Base-by-base conservation (phyloP, 2,888 invertebrate species). In the Cloeon dipterum region DNA sequence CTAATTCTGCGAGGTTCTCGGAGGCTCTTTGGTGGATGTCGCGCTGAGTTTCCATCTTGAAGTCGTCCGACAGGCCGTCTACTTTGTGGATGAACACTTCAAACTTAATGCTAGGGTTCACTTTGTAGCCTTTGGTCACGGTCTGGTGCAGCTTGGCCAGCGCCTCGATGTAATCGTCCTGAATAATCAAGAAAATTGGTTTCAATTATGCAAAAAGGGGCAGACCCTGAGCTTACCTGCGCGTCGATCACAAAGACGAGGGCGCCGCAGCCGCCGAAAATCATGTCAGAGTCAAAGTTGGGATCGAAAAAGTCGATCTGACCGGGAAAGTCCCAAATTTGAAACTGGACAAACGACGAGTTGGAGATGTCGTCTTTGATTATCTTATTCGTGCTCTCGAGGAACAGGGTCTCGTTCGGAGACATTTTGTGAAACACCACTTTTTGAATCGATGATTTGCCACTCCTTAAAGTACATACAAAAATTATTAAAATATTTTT, bases 351-450 rank as follows among this genome's bases (percentile, higher is more conserved):
- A 67, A 99, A 99, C 50, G 96, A 79, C 34, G 78, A 77, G 57
- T 93, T 93, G 49, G 88, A 88, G 43, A 98, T 89, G 53, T 94
- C 93, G 61, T 98, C 94, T 60, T 93, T 94, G 3, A 91, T 85
- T 46, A 98, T 89, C 67, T 96, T 91, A 56, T 89, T 93, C 35
- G 96, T 99, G 44, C 93, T 93, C 57, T 98, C 98, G 44, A 98
- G 62, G 55, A 98, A 98, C 38, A 98, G 63, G 1, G 98, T 99
- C 62, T 99, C 98, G 61, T 96, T 98, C 2, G 98, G 98, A 3
- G 96, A 93, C 89, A 99, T 98, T 63, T 99, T 99, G 57, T 98
- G 96, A 56, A 99, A 99, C n/a, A 99, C 98, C 4, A 99, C 98
- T 66, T 98, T 96, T 55, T 94, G 91, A 51, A 98, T 98, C 1